These are phyloP conservation scores for Halcyon badia DNA, from an alignment of 2,797 vertebrate species.

Conservation along the genomic window DNA sequence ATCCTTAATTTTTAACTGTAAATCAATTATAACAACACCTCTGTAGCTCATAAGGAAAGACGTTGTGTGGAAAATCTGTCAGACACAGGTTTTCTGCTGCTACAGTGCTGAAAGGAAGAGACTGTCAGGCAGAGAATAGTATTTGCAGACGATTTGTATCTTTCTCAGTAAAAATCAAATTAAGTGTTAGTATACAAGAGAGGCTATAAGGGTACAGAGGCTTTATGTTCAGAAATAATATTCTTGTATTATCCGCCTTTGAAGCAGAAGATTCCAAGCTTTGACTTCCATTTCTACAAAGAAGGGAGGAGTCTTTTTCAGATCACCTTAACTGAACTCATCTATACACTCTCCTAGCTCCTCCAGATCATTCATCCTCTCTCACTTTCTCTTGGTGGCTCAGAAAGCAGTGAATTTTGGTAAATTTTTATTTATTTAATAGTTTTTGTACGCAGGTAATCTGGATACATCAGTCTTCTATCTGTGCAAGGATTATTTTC, in stretches of 20 bases:
- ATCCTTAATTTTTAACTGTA: neutral
- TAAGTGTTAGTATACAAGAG: neutral
- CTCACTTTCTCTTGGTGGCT: neutral
- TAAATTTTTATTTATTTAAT: neutral
- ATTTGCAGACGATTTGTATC: neutral
- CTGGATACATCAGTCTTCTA: neutral
- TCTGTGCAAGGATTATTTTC: conserved; percentile 35
- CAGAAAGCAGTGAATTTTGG: neutral
- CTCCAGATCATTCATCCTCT: neutral
- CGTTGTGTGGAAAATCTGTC: neutral
- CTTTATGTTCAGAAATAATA: neutral
- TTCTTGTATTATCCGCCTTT: neutral
- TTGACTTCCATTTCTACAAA: neutral
- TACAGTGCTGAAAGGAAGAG: neutral
- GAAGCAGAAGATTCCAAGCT: conserved; percentile 33
- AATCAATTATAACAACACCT: neutral
- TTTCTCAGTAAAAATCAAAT: conserved; percentile 20
- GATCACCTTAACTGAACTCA: neutral
- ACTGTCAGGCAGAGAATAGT: neutral
- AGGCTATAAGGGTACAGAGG: neutral
- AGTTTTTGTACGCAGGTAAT: neutral
- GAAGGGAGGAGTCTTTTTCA: neutral
- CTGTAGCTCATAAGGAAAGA: neutral
- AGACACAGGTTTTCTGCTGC: neutral
- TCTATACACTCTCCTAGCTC: neutral